Evolutionary conservation across 2,888 invertebrate genomes (phyloP).

Genomic region (Hypolimnas misippus): DNA sequence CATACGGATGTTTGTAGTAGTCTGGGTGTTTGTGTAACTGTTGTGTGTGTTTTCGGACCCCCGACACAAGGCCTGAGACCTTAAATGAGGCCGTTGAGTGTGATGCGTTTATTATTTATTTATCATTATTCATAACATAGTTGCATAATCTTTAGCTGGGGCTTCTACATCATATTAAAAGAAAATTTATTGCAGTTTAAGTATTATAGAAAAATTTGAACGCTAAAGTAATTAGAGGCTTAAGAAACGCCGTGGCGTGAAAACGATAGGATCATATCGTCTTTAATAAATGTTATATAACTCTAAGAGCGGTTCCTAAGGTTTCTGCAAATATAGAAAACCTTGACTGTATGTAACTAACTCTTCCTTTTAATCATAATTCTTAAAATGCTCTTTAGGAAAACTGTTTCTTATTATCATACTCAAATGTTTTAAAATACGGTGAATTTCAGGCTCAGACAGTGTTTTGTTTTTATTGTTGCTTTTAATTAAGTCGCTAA

Average conservation of each 20-base stretch:
- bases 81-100: too few species aligned
- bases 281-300: slow-evolving; percentile 21
- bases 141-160: too few species aligned
- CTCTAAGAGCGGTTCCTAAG: slow-evolving; percentile 30
- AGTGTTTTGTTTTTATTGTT: not conserved
- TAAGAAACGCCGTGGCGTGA: slow-evolving; percentile 8
- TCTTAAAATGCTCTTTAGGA: slow-evolving; percentile 14
- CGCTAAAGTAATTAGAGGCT: not conserved
- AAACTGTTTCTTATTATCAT: not conserved
- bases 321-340: slow-evolving; percentile 31
- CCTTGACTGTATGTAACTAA: slow-evolving; percentile 28
- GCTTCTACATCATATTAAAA: too few species aligned
- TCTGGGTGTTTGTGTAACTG: too few species aligned
- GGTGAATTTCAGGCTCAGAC: not conserved
- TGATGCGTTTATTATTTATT: too few species aligned
- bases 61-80: too few species aligned
- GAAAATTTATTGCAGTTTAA: too few species aligned
- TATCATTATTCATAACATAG: too few species aligned
- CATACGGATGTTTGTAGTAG: too few species aligned
- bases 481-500: slow-evolving; percentile 5
- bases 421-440: not conserved
- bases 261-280: slow-evolving; percentile 24
- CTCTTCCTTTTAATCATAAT: slow-evolving; percentile 32
- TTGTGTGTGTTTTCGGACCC: too few species aligned
- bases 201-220: too few species aligned